Evolutionary conservation across 2,888 invertebrate genomes (phyloP), one percentile per base, ranked within the genome.

Genomic region (Hetaerina titia): DNA sequence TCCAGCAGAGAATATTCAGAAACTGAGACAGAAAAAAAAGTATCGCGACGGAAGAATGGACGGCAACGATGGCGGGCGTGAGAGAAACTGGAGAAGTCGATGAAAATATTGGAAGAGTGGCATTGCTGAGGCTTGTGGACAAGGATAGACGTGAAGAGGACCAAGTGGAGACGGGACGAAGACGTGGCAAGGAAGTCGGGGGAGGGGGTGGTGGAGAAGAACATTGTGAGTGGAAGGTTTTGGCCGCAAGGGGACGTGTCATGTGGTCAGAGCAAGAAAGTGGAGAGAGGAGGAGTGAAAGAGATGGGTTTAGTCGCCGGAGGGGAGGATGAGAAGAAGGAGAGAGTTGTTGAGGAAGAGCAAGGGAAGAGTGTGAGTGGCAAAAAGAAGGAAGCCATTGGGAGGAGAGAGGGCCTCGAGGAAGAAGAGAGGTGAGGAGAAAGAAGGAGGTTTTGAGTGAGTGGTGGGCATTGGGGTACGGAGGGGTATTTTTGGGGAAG

Each of bases 181-280:
- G n/a, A 13, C 69, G 69, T n/a, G 15, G 7, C 22, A 69, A 22
- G n/a, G 69, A 69, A 13, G 58, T 5, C 22, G 22, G 56, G 89
- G 58, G n/a, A 89, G 45, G 8, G 22, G 56, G 22, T 56, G 45
- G 64, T 31, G 31, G 15, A 15, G 31, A 31, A 31, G 31, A 31
- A 31, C 11, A 81, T 81, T 31, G 31, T 81, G 81, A 81, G 31
- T 25, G 81, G 81, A 81, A 19, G 81, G 81, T 81, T 81, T 81
- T 81, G 81, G 81, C 81, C 81, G 81, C 81, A 81, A 81, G 81
- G 81, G 81, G 13, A 81, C 81, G 81, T 81, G 81, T 81, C 81
- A 31, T 81, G 81, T 81, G 81, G 81, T 31, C 81, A 31, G 25
- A 69, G 11, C 7, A n/a, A 69, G 69, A 13, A 31, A 8, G 31